phyloP scores from a whole-genome alignment of 2,888 invertebrate species.

The Ryuthela nishihirai region DNA sequence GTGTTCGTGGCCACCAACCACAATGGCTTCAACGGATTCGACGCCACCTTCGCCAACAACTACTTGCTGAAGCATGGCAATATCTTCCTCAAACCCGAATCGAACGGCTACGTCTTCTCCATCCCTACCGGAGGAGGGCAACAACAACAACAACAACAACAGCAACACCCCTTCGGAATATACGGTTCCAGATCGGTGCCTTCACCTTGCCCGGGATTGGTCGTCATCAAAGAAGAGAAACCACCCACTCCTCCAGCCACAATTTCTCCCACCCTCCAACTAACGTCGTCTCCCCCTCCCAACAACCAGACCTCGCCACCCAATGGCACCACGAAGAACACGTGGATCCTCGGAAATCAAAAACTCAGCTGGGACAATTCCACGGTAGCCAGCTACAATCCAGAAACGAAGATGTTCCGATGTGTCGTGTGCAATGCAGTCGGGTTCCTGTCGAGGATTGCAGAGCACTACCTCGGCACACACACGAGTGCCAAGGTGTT shows the following conservation, averaged over 20 bases:
- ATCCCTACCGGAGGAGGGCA: no score
- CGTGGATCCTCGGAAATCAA: slow-evolving; percentile 68
- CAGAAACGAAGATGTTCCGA: slow-evolving; percentile 68
- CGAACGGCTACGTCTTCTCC: slow-evolving; percentile 24
- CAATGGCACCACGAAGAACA: slow-evolving; percentile 14
- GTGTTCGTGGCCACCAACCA: slow-evolving; percentile 7
- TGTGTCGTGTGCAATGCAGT: slow-evolving; percentile 69
- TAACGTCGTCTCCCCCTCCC: slow-evolving; percentile 6
- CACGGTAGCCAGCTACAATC: slow-evolving; percentile 74
- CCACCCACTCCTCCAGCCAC: slow-evolving; percentile 24
- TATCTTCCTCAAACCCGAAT: slow-evolving; percentile 27
- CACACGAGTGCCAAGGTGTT: slow-evolving; percentile 65
- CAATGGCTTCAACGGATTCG: slow-evolving; percentile 3
- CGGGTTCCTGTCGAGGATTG: slow-evolving; percentile 67
- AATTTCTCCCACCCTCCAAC: slow-evolving; percentile 4
- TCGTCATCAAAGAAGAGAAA: slow-evolving; percentile 30
- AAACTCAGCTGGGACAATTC: slow-evolving; percentile 70
- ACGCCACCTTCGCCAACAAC: slow-evolving; percentile 25
- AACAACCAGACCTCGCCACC: not conserved
- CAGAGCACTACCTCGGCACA: slow-evolving; percentile 73
- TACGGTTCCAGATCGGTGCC: no score
- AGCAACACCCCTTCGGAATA: no score
- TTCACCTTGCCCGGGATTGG: no score
- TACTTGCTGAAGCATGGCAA: slow-evolving; percentile 29
- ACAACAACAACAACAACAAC: no score